Evolutionary conservation across 2,888 invertebrate species (phyloP).

Genomic region (Eupithecia inturbata): DNA sequence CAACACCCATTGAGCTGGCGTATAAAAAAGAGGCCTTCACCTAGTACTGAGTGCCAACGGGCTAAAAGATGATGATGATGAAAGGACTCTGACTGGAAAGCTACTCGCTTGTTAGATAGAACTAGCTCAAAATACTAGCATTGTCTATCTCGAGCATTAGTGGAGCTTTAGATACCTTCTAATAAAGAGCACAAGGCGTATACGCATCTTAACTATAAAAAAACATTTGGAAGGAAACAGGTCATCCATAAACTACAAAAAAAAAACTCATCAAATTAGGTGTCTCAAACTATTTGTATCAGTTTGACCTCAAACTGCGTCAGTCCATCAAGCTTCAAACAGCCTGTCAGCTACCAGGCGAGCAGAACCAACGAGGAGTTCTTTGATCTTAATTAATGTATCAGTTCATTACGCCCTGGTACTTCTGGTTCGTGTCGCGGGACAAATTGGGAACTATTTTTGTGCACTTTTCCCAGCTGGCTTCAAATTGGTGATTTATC

Average conservation of each 20-base stretch:
- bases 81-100: not conserved
- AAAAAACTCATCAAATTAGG: slow-evolving; percentile 9
- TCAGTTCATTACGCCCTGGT: slow-evolving; percentile 65
- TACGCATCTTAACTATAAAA: not conserved
- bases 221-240: not conserved
- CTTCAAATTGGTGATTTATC: slow-evolving; percentile 5
- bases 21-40: not conserved
- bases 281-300: slow-evolving; percentile 7
- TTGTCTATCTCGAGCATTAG: not conserved
- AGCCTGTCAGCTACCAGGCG: slow-evolving; percentile 65
- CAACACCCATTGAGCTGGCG: not conserved
- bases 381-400: slow-evolving; percentile 76
- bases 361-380: slow-evolving; percentile 61
- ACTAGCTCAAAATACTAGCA: not conserved
- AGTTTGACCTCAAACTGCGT: slow-evolving; percentile 30
- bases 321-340: slow-evolving; percentile 38
- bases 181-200: not conserved
- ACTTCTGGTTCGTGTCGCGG: slow-evolving; percentile 62
- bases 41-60: not conserved
- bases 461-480: slow-evolving; percentile 27
- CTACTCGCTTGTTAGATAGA: not conserved
- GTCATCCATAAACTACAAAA: not conserved
- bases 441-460: slow-evolving; percentile 37
- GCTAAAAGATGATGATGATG: not conserved
- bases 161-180: not conserved